These are phyloP conservation scores for Potorous gilbertii DNA, from an alignment of 2,797 vertebrate genomes.

Conservation along the genomic window DNA sequence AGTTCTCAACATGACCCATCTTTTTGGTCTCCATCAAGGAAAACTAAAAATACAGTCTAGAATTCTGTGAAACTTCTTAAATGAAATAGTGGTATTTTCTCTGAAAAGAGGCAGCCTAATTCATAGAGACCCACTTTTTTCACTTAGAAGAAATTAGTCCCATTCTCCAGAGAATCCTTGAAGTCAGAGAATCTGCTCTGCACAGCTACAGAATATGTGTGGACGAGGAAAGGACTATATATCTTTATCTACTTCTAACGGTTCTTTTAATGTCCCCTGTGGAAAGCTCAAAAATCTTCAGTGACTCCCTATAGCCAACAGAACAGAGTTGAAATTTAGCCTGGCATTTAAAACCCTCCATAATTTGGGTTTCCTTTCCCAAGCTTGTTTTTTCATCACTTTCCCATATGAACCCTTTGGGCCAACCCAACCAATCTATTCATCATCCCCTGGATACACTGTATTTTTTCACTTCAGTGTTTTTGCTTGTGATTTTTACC, in stretches of 20 bases:
- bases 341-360: background rate
- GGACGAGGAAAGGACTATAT: background rate
- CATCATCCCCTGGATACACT: background rate
- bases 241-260: background rate
- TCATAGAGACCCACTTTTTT: conserved; percentile 13
- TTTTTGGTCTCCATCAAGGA: conserved; percentile 20
- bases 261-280: background rate
- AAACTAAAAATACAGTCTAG: conserved; percentile 22
- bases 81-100: background rate
- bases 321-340: background rate
- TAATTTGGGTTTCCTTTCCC: background rate
- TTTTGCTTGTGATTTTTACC: background rate
- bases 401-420: background rate
- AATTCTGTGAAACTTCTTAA: background rate
- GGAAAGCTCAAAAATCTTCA: background rate
- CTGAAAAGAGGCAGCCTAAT: background rate
- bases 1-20: conserved; percentile 36
- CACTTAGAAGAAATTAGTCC: conserved; percentile 18
- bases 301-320: background rate
- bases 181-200: background rate
- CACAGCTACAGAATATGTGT: background rate
- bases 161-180: conserved; percentile 35
- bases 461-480: background rate
- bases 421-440: background rate
- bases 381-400: background rate